Base-by-base conservation (phyloP, 1,140 invertebrate species). In the Andrena cerasifolii region DNA sequence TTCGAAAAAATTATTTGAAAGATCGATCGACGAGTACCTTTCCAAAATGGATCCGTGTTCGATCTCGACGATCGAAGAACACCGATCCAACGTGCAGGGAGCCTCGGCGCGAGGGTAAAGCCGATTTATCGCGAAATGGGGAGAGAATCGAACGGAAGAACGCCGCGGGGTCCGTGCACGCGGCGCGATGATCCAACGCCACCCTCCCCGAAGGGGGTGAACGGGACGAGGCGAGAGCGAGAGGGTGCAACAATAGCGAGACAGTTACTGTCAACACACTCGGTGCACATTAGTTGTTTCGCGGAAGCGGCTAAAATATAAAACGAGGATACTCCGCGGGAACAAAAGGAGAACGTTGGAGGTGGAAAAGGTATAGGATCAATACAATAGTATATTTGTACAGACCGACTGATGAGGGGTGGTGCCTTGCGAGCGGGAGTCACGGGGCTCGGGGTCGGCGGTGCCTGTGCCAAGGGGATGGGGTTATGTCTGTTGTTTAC, bases 371-470 rank as follows among this genome's bases (percentile, higher is more conserved):
- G 82, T 81, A 82, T 87, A 81, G 80, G 89, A 90, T 90, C 89
- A 82, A 90, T 90, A 90, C 89, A 89, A 90, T 90, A 88, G 89
- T 86, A 84, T 90, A 89, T 90, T 90, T 90, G 89, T 86, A 86
- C 80, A 83, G 78, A 82, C 59, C 88, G 87, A 85, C 79, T 89
- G 84, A 86, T 86, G 86, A 88, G 87, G 83, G 84, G 82, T 89
- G 88, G 81, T 87, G 81, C 85, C 84, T 84, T 82, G 80, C 86
- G 78, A 82, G 87, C 84, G 82, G 82, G 86, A 72, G 84, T 67
- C 79, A 73, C 81, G 66, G 36, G 3, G 79, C 75, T 81, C 73
- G 79, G 79, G 79, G 74, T 85, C 79, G 74, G 51, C 76, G 28
- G 74, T 70, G 72, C 49, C 80, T 79, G 79, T 79, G 66, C 79